phyloP scores from a whole-genome alignment of 2,797 vertebrate genomes.

The Gallinago stenura region DNA sequence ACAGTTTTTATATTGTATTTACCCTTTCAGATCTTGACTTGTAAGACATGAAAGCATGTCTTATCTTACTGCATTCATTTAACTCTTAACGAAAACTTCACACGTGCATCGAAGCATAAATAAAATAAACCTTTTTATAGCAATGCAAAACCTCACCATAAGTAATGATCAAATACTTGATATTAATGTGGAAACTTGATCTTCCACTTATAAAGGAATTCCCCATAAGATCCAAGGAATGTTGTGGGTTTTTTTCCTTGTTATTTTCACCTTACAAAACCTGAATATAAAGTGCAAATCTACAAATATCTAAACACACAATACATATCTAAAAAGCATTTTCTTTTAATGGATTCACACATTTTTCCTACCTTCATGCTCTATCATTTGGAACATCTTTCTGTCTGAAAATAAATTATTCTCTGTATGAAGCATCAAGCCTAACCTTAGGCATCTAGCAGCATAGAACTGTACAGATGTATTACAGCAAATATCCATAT shows the following conservation, averaged over 20 bases:
- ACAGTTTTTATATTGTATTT: constrained; percentile 8
- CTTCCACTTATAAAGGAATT: neutral
- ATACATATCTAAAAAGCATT: neutral
- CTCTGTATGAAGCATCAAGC: constrained; percentile 4
- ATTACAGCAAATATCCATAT: constrained; percentile 30
- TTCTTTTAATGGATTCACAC: neutral
- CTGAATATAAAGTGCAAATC: neutral
- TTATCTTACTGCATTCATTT: neutral
- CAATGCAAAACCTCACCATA: neutral
- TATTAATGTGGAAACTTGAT: neutral
- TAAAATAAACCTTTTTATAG: neutral
- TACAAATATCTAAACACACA: neutral
- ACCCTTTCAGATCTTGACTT: neutral
- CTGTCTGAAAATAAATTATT: constrained; percentile 9
- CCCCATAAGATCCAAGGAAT: neutral
- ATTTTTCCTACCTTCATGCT: neutral
- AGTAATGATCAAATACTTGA: neutral
- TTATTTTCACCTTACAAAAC: neutral
- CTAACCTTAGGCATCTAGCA: constrained; percentile 31
- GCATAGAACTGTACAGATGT: constrained; percentile 37
- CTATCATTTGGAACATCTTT: constrained; percentile 13
- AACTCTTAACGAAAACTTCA: neutral
- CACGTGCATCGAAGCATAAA: rapidly evolving
- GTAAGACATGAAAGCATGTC: neutral
- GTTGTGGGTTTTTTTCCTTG: rapidly evolving